Evolutionary conservation across 2,888 invertebrate genomes (phyloP).

Genomic region (Acrobasis consociella): DNA sequence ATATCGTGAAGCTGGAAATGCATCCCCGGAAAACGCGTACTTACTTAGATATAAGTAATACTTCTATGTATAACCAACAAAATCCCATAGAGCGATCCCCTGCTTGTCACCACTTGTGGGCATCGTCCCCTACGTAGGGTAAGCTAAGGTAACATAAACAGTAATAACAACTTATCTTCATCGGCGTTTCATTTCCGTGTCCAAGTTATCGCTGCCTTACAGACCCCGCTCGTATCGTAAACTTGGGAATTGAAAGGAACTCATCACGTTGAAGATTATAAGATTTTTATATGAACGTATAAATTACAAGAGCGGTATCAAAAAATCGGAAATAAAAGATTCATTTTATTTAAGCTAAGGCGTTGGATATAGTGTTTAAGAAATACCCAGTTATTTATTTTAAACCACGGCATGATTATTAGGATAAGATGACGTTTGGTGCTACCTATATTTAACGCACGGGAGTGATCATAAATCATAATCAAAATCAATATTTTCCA

Average conservation of each 20-base stretch:
- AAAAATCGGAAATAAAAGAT: too few relatives aligned
- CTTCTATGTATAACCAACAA: background rate
- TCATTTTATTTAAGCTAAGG: too few relatives aligned
- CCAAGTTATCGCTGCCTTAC: constrained; percentile 60
- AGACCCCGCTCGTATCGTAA: constrained; percentile 40
- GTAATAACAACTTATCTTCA: constrained; percentile 71
- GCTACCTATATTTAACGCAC: too few relatives aligned
- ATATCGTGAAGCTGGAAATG: too few relatives aligned
- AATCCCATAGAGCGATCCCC: background rate
- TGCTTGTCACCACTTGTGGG: constrained; percentile 1
- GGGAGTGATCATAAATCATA: too few relatives aligned
- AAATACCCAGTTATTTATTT: too few relatives aligned
- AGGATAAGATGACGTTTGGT: too few relatives aligned
- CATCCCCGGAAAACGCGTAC: too few relatives aligned
- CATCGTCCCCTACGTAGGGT: constrained; percentile 32
- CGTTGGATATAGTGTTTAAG: too few relatives aligned
- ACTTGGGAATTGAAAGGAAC: constrained; percentile 22
- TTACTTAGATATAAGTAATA: background rate
- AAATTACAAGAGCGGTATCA: too few relatives aligned
- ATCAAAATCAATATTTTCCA: background rate
- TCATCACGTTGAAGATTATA: constrained; percentile 1
- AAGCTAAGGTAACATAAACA: constrained; percentile 50
- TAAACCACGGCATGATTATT: too few relatives aligned
- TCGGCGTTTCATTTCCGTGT: constrained; percentile 62
- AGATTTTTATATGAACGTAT: background rate